A percentile compares a stretch with the other conserved stretches of the same genome.
phyloP scores from a whole-genome alignment of 2,888 invertebrate species.

The Deilephila porcellus region DNA sequence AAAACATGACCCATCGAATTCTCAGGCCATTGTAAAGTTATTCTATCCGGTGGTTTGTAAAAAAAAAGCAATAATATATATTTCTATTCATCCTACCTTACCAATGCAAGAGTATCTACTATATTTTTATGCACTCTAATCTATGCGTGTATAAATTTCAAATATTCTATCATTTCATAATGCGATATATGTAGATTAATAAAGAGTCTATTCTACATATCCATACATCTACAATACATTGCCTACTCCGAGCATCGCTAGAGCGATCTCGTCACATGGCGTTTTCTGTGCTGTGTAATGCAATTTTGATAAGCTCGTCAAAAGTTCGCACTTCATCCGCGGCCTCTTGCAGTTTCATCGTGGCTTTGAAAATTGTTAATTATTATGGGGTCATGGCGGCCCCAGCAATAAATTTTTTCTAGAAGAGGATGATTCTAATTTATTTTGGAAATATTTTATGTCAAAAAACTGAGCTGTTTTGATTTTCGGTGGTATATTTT shows the following conservation, averaged over 20 bases:
- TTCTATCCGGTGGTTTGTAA: too few species aligned
- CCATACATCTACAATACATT: slow-evolving; percentile 42
- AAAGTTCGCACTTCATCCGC: slow-evolving; percentile 54
- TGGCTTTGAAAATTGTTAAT: slow-evolving; percentile 25
- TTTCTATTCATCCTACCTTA: too few species aligned
- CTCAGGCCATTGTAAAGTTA: too few species aligned
- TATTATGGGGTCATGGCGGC: neutral
- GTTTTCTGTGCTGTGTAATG: slow-evolving; percentile 65
- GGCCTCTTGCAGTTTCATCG: slow-evolving; percentile 43
- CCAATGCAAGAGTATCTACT: too few species aligned
- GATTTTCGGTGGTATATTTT: too few species aligned
- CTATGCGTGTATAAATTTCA: too few species aligned
- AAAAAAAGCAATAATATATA: too few species aligned
- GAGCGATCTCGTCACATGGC: slow-evolving; percentile 60
- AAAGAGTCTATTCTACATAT: slow-evolving; percentile 43
- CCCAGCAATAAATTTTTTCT: neutral
- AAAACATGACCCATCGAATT: too few species aligned
- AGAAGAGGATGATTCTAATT: neutral
- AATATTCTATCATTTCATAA: too few species aligned
- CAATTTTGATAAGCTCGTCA: slow-evolving; percentile 73
- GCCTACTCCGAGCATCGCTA: slow-evolving; percentile 34
- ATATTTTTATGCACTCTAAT: too few species aligned
- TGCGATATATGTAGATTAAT: too few species aligned
- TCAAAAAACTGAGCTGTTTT: too few species aligned
- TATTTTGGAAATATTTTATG: neutral